A percentile compares a stretch with the other conserved stretches of the same genome.
Evolutionary conservation across 2,888 invertebrate genomes (phyloP).

Genomic region (Habrosyne pyritoides): DNA sequence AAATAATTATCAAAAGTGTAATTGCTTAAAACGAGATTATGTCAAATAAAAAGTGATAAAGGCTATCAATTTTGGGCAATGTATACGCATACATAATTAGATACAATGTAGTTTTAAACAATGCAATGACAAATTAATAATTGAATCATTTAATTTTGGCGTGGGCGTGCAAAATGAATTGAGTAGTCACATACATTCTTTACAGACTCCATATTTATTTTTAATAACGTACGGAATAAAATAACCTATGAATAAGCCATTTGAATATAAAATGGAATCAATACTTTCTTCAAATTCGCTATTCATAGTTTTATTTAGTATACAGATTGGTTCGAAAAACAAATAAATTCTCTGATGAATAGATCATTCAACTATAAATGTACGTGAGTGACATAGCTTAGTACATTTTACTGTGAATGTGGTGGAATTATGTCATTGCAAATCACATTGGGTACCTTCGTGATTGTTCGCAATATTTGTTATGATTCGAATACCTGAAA

Average conservation of each 20-base stretch:
- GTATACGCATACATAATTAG: constrained; percentile 17
- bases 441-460: neutral
- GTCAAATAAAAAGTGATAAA: no score
- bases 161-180: no score
- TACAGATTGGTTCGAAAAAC: no score
- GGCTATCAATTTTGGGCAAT: neutral
- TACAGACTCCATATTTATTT: no score
- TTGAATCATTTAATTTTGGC: no score
- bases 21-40: no score
- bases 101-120: constrained; percentile 32
- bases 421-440: constrained; percentile 1
- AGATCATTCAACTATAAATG: neutral
- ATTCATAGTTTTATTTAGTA: no score
- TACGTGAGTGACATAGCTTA: neutral
- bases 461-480: neutral
- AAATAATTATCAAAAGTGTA: neutral
- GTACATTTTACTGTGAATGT: neutral
- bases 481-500: neutral
- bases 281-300: neutral
- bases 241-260: no score
- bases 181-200: no score
- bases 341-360: neutral
- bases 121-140: constrained; percentile 30
- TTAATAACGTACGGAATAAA: no score
- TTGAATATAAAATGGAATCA: no score